Evolutionary conservation across 2,888 invertebrate species (phyloP).

Genomic region (Drosophila recens): DNA sequence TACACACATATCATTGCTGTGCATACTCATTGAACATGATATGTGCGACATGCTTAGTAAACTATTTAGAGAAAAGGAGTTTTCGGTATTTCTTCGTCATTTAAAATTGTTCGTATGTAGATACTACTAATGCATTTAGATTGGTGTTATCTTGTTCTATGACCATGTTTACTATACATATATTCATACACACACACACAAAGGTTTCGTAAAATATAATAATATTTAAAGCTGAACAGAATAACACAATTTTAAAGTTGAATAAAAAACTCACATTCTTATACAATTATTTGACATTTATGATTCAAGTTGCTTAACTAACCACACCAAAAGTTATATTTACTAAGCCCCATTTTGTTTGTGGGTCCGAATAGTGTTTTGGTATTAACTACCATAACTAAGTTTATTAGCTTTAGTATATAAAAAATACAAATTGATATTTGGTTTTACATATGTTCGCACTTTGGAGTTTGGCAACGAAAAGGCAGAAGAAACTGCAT

Average conservation of each 20-base stretch:
- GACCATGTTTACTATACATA: slow-evolving; percentile 9
- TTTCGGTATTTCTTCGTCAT: neutral
- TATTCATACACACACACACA: neutral
- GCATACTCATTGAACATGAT: slow-evolving; percentile 30
- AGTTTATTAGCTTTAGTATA: slow-evolving; percentile 23
- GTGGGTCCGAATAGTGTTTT: slow-evolving; percentile 2
- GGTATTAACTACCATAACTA: slow-evolving; percentile 17
- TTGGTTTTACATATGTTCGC: slow-evolving; percentile 31
- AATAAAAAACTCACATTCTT: neutral
- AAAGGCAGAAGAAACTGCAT: slow-evolving; percentile 45
- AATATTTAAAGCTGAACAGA: neutral
- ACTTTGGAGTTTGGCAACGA: slow-evolving; percentile 57
- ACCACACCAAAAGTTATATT: slow-evolving; percentile 5
- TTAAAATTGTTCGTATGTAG: neutral
- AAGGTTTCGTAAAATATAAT: neutral
- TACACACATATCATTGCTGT: slow-evolving; percentile 38
- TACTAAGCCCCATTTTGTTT: neutral
- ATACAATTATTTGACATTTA: slow-evolving; percentile 3
- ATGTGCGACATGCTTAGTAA: slow-evolving; percentile 54
- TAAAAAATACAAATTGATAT: slow-evolving; percentile 49
- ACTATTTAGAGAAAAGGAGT: slow-evolving; percentile 4
- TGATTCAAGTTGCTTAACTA: slow-evolving; percentile 19
- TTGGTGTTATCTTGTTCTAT: slow-evolving; percentile 30
- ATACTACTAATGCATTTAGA: neutral
- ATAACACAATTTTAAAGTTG: neutral